phyloP scores from a whole-genome alignment of 2,113 vertebrate species.

The Pelecanus crispus region DNA sequence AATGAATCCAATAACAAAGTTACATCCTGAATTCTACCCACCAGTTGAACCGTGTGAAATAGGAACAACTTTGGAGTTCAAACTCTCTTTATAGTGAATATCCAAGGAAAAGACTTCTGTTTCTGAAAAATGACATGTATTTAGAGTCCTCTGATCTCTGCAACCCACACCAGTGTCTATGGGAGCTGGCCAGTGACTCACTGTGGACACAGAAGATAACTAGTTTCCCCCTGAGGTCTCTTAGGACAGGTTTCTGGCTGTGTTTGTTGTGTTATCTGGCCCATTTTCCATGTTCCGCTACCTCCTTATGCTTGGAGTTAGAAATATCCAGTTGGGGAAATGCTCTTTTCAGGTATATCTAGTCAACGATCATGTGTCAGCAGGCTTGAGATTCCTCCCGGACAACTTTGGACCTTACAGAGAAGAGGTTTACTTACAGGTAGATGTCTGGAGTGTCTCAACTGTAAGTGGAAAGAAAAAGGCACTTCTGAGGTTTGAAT shows the following conservation, averaged over 20 bases:
- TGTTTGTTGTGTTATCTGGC: neutral
- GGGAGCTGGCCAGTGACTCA: neutral
- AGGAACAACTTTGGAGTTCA: neutral
- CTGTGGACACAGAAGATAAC: neutral
- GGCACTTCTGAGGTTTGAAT: neutral
- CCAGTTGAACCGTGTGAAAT: fast-evolving
- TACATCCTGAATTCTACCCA: neutral
- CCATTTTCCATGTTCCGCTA: neutral
- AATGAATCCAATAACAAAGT: neutral
- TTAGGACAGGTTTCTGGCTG: neutral
- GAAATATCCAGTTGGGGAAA: neutral
- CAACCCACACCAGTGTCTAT: neutral
- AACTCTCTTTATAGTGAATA: neutral
- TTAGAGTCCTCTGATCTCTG: neutral
- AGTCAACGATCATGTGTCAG: neutral
- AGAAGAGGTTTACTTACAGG: neutral
- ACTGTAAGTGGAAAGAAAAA: neutral
- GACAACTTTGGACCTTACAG: neutral
- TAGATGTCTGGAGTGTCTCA: neutral
- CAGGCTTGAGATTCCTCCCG: neutral
- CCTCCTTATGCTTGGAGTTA: neutral
- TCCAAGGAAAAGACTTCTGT: neutral
- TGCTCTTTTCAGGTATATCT: neutral
- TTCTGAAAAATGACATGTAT: neutral
- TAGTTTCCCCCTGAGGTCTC: neutral